A percentile compares a stretch with the other conserved stretches of the same genome.
phyloP scores from a whole-genome alignment of 2,113 vertebrate species.

The Lagopus leucura region DNA sequence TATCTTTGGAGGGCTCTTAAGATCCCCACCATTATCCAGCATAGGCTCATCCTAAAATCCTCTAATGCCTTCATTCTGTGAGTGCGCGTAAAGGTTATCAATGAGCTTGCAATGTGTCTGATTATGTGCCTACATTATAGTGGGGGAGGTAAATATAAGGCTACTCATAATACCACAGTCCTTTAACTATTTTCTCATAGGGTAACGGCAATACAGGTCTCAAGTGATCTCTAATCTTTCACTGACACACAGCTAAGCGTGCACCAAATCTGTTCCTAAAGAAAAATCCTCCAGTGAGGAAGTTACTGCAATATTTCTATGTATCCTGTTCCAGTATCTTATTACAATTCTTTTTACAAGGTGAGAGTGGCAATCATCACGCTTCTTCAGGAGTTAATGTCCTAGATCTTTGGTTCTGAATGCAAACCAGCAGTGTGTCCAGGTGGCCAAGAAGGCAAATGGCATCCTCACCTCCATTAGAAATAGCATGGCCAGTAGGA shows the following conservation, averaged over 20 bases:
- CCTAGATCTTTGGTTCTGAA: not conserved
- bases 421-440: not conserved
- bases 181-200: not conserved
- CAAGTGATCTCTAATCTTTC: not conserved
- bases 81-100: not conserved
- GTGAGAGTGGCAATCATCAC: not conserved
- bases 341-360: not conserved
- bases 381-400: not conserved
- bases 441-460: not conserved
- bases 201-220: not conserved
- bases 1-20: conserved; percentile 1
- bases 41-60: not conserved
- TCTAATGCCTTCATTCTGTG: not conserved
- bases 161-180: not conserved
- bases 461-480: not conserved
- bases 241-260: not conserved
- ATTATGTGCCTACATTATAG: not conserved
- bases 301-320: not conserved
- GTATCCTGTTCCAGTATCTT: not conserved
- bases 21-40: not conserved
- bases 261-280: not conserved
- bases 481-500: not conserved
- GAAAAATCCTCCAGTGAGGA: not conserved
- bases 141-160: not conserved
- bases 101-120: not conserved